Evolutionary conservation across 92 coral and sea anemone species (phyloP).

Genomic region (Phenganax marumi): DNA sequence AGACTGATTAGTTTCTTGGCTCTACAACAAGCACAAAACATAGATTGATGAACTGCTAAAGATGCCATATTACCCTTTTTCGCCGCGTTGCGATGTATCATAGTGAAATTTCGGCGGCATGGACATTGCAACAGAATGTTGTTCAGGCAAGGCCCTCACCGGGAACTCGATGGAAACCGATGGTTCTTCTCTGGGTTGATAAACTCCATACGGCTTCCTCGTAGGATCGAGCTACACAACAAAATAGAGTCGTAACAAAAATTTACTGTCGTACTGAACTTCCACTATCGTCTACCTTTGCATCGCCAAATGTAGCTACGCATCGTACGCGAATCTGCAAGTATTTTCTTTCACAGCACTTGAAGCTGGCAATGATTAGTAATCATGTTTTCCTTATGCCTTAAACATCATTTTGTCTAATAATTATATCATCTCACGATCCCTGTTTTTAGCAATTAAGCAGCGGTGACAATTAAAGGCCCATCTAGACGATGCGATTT

Average conservation of each 20-base stretch:
- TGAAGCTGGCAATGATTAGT: too few species aligned
- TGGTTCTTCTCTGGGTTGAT: conserved; percentile 15
- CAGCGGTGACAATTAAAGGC: too few species aligned
- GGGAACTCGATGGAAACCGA: conserved; percentile 10
- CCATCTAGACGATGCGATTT: too few species aligned
- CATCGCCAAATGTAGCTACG: not conserved
- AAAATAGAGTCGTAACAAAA: not conserved
- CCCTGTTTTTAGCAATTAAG: too few species aligned
- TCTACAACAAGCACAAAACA: not conserved
- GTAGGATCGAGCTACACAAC: conserved; percentile 21
- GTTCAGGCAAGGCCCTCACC: not conserved
- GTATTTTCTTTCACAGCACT: not conserved
- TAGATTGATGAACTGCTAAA: not conserved
- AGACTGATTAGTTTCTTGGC: conserved; percentile 2
- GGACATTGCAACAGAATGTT: too few species aligned
- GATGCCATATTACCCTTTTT: not conserved
- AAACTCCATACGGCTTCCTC: not conserved
- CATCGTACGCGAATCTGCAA: not conserved
- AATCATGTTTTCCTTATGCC: too few species aligned
- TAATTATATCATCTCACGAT: too few species aligned
- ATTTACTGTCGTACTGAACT: not conserved
- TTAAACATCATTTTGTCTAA: too few species aligned
- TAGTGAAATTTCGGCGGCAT: too few species aligned
- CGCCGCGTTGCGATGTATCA: too few species aligned
- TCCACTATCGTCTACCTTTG: not conserved